Conservation (phyloP, 2,888 invertebrate genomes). For the Dolomedes plantarius region DNA sequence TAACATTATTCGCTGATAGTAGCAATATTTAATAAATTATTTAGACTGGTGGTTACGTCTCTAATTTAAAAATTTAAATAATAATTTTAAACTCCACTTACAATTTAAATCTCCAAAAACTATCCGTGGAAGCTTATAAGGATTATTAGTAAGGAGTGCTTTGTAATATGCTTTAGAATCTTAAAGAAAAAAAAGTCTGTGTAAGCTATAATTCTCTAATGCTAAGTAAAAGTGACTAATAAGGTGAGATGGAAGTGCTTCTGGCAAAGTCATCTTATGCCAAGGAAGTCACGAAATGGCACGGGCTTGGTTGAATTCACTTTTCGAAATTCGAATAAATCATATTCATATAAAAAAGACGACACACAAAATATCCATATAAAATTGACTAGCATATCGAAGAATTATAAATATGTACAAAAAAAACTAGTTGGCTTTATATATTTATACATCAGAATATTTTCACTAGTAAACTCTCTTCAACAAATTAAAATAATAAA, state of each 20-base stretch:
- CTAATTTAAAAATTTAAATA: too few relatives aligned
- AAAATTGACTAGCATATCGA: constrained; percentile 61
- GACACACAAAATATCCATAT: constrained; percentile 19
- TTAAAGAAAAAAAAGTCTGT: not conserved
- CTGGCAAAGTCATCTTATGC: constrained; percentile 1
- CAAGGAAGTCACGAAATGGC: constrained; percentile 36
- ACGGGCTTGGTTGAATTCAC: constrained; percentile 60
- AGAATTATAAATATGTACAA: constrained; percentile 39
- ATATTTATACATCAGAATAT: constrained; percentile 4
- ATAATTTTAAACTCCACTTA: too few relatives aligned
- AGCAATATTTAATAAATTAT: too few relatives aligned
- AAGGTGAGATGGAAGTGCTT: constrained; percentile 35
- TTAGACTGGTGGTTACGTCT: too few relatives aligned
- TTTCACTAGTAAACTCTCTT: not conserved
- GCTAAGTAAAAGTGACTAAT: constrained; percentile 59
- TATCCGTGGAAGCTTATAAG: not conserved
- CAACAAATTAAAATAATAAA: constrained; percentile 20
- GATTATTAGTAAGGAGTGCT: not conserved
- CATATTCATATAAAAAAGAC: constrained; percentile 29
- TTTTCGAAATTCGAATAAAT: constrained; percentile 23
- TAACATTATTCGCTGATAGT: too few relatives aligned
- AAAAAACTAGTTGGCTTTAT: constrained; percentile 16
- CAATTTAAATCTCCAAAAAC: not conserved
- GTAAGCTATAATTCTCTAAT: constrained; percentile 17
- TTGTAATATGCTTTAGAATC: too few relatives aligned